These are phyloP conservation scores for Myripristis murdjan DNA, from an alignment of 2,797 vertebrate species.

Conservation along the genomic window DNA sequence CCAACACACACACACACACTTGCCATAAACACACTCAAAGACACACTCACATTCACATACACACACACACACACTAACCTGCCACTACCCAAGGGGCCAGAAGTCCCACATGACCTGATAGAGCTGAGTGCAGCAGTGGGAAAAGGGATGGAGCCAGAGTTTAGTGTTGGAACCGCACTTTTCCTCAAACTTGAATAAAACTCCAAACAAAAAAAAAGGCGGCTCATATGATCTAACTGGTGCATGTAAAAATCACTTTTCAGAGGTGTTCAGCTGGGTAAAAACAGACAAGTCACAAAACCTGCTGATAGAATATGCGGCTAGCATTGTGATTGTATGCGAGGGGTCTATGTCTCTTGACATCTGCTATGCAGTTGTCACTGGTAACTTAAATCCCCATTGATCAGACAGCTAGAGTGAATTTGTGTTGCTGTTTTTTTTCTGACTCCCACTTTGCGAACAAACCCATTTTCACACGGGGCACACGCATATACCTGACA, in stretches of 20 bases:
- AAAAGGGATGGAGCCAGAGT: slow-evolving; percentile 68
- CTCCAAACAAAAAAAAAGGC: slow-evolving; percentile 57
- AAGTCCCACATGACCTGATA: slow-evolving; percentile 71
- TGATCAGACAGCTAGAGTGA: slow-evolving; percentile 84
- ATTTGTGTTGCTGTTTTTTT: slow-evolving; percentile 83
- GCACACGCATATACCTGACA: slow-evolving; percentile 85
- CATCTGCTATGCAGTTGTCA: slow-evolving; percentile 84
- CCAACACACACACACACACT: slow-evolving; percentile 62
- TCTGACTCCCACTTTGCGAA: slow-evolving; percentile 86
- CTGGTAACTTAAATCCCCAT: slow-evolving; percentile 85
- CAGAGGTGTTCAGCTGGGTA: slow-evolving; percentile 69
- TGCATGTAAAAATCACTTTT: slow-evolving; percentile 76
- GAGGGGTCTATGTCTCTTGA: slow-evolving; percentile 80
- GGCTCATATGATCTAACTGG: slow-evolving; percentile 67
- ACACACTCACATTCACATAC: no score
- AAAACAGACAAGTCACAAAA: slow-evolving; percentile 78
- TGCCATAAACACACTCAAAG: slow-evolving; percentile 64
- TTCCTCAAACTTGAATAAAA: slow-evolving; percentile 74
- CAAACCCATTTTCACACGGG: slow-evolving; percentile 86
- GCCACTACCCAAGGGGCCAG: slow-evolving; percentile 72
- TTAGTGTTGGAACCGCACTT: slow-evolving; percentile 71
- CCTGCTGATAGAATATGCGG: slow-evolving; percentile 71
- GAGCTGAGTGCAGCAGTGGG: slow-evolving; percentile 66
- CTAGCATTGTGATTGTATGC: slow-evolving; percentile 62
- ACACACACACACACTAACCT: slow-evolving; percentile 63